phyloP scores from a whole-genome alignment of 2,113 vertebrate species.

The Tachysurus vachellii region DNA sequence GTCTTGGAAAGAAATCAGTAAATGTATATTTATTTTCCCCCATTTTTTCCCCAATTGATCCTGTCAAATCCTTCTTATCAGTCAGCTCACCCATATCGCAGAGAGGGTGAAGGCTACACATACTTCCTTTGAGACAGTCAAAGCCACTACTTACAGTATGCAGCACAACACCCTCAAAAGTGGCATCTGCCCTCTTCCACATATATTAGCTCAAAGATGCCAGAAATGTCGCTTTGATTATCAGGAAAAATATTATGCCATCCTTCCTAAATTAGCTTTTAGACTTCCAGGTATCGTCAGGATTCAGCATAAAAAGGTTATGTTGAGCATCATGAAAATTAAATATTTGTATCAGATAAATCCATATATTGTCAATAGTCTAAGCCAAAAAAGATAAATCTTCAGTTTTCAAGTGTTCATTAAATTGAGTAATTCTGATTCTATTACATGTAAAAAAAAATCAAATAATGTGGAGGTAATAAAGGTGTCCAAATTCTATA shows the following conservation, averaged over 20 bases:
- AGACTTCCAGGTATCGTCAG: neutral
- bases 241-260: neutral
- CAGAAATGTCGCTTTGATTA: neutral
- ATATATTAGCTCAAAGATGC: neutral
- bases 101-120: neutral
- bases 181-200: neutral
- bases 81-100: neutral
- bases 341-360: neutral
- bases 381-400: neutral
- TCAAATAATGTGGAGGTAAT: neutral
- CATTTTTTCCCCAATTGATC: neutral
- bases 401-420: neutral
- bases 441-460: neutral
- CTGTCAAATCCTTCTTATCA: neutral
- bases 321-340: neutral
- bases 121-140: neutral
- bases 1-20: neutral
- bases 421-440: neutral
- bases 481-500: neutral
- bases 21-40: neutral
- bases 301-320: neutral
- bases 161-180: neutral
- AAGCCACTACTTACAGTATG: neutral
- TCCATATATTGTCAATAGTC: neutral
- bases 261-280: neutral